Evolutionary conservation across 2,888 invertebrate species (phyloP), one percentile per base, ranked within the genome.

Genomic region (Drosophila neonasuta): DNA sequence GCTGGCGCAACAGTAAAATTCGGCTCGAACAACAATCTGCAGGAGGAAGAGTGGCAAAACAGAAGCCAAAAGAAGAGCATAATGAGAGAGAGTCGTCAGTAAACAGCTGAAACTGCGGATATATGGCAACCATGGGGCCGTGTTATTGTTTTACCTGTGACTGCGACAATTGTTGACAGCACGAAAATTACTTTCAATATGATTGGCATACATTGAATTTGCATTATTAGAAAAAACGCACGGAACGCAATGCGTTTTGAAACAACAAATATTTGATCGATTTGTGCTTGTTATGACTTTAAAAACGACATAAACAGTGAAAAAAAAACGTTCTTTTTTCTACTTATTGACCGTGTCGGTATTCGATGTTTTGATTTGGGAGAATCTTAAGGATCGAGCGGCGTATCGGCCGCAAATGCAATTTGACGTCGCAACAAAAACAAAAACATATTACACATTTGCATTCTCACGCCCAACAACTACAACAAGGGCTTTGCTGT

Each of bases 1-100:
- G 88, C 65, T 89, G 84, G 77, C 88, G 88, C 60, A 90, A 70
- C 48, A 89, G 87, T 90, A 90, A 82, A 69, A 90, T 86, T 78
- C 90, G 89, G 89, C 90, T 90, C 59, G 90, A 90, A 89, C 90
- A 90, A 90, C 90, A 90, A 88, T 90, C 90, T 90, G 54, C 1
- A 5, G 24, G n/a, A 45, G 11, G 15, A 32, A 39, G 36, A 39
- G 6, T 39, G 36, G 36, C 36, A 9, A 15, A 7, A 6, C 24
- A 13, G 15, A 41, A 5, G 20, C 10, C 20, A n/a, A 24, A 42
- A 30, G 8, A 1, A 42, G 36, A 10, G 13, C 36, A 24, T 24
- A 6, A 15, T 41, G 36, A 20, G 54, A 20, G 54, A 51, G 57
- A 46, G 24, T 13, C 8, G 29, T 61, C 10, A 66, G 57, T 68